Conservation (phyloP, 2,888 invertebrate genomes). For the Drosophila mimica region DNA sequence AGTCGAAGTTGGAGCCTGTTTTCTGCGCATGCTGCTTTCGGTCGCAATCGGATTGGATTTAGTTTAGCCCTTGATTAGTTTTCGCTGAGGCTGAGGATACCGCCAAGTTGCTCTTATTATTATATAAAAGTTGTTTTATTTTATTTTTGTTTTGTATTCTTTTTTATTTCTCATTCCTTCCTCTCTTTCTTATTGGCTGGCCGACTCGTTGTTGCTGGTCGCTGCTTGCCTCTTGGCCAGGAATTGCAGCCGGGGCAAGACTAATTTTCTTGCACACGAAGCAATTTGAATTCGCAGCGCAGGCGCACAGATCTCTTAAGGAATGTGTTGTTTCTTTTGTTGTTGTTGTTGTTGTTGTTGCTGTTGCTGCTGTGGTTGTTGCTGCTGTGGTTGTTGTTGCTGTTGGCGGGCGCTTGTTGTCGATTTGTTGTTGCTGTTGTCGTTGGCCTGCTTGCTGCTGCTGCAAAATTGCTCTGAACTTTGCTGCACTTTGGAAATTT, state of each 20-base stretch:
- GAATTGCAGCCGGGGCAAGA: slow-evolving; percentile 73
- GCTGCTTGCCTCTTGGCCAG: slow-evolving; percentile 59
- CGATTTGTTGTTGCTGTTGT: slow-evolving; percentile 44
- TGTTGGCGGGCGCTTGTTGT: slow-evolving; percentile 44
- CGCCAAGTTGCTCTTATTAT: slow-evolving; percentile 76
- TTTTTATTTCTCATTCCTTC: slow-evolving; percentile 18
- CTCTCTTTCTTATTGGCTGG: slow-evolving; percentile 53
- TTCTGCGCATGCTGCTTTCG: slow-evolving; percentile 67
- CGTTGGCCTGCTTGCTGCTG: slow-evolving; percentile 44
- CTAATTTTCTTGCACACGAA: slow-evolving; percentile 85
- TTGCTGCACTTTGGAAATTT: slow-evolving; percentile 81
- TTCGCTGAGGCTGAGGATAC: slow-evolving; percentile 72
- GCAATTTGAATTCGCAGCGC: slow-evolving; percentile 82
- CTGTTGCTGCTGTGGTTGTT: slow-evolving; percentile 2
- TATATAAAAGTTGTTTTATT: slow-evolving; percentile 64
- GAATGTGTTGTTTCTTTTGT: slow-evolving; percentile 64
- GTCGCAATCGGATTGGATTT: slow-evolving; percentile 82
- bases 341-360: slow-evolving; percentile 5
- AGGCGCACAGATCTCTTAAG: slow-evolving; percentile 66
- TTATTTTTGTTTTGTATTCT: slow-evolving; percentile 30
- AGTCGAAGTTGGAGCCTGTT: slow-evolving; percentile 32
- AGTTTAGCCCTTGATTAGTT: slow-evolving; percentile 85
- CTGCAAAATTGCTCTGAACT: slow-evolving; percentile 83
- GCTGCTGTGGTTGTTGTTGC: slow-evolving; percentile 44
- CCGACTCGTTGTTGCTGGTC: slow-evolving; percentile 22